Evolutionary conservation across 2,113 vertebrate genomes (phyloP), one percentile per base, ranked within the genome.

Genomic region (Entomyzon cyanotis): DNA sequence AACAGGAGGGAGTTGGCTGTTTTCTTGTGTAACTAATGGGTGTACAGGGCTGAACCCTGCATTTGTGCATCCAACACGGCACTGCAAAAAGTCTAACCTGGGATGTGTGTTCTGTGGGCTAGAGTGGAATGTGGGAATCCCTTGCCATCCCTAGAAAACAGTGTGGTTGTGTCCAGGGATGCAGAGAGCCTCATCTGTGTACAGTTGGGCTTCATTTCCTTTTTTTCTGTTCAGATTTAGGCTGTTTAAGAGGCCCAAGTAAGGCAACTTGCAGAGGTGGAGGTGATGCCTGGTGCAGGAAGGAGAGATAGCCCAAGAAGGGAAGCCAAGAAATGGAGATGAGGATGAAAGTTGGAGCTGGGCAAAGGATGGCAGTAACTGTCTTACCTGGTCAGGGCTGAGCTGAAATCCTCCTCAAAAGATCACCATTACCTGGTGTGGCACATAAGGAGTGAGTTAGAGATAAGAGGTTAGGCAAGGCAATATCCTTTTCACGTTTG

Each of bases 81-180:
- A 46, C 19, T 33, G 15, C 5, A 22, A 42, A 14, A 23, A 49
- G 14, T 46, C 31, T 47, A 24, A 15, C 21, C 9, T 2, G 7
- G 22, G 11, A 7, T 27, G 4, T 50, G 17, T 52, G 25, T 15
- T 11, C 33, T 42, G 12, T 21, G 28, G 15, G 28, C 23, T 42
- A 2, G 30, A 46, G 23, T 0, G 0, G 8, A 3, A 4, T 33
- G 27, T 60, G 15, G 25, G 37, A 16, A n/a, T 69, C 9, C 18
- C 24, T 35, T 73, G 15, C 27, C 28, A 70, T 11, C 8, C 10
- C 4, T 12, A 8, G 25, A 23, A 69, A 42, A 33, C 7, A 35
- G 18, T 6, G 13, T 56, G 30, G 12, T 39, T 10, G 1, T 23
- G 7, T 46, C 35, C 24, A 42, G 30, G 41, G 41, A 12, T 77